Evolutionary conservation across 2,888 invertebrate species (phyloP).

Genomic region (Magallana nippona): DNA sequence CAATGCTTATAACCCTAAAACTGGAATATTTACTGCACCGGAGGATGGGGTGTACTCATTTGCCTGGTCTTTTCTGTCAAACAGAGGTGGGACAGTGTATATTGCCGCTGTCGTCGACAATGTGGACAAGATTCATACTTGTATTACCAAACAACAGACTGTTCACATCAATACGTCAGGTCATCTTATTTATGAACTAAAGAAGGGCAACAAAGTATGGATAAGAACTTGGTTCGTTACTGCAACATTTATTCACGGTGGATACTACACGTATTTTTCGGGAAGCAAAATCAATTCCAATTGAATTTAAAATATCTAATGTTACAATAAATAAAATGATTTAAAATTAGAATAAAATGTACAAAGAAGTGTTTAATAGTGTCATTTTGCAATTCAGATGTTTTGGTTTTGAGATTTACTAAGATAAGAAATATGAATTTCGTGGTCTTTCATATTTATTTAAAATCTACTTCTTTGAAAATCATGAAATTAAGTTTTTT

Average conservation of each 20-base stretch:
- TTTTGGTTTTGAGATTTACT: too few relatives aligned
- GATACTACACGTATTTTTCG: neutral
- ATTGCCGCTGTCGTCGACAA: neutral
- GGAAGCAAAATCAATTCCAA: slow-evolving; percentile 13
- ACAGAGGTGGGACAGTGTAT: neutral
- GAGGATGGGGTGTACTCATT: neutral
- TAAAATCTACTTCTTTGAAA: too few relatives aligned
- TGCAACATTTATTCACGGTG: neutral
- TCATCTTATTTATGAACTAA: neutral
- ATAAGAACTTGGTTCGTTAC: neutral
- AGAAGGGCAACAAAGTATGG: neutral
- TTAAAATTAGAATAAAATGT: too few relatives aligned
- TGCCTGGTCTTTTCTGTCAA: neutral
- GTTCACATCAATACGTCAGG: neutral
- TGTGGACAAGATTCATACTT: neutral
- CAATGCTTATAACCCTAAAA: neutral
- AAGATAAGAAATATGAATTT: too few relatives aligned
- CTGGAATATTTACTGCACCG: slow-evolving; percentile 5
- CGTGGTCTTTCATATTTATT: too few relatives aligned
- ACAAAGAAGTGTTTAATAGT: too few relatives aligned
- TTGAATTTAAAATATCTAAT: neutral
- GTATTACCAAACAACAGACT: neutral
- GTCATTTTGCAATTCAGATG: too few relatives aligned
- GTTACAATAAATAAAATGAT: too few relatives aligned
- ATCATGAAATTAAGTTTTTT: too few relatives aligned